Conservation (phyloP, 2,888 invertebrate genomes). For the Harpalus rufipes region DNA sequence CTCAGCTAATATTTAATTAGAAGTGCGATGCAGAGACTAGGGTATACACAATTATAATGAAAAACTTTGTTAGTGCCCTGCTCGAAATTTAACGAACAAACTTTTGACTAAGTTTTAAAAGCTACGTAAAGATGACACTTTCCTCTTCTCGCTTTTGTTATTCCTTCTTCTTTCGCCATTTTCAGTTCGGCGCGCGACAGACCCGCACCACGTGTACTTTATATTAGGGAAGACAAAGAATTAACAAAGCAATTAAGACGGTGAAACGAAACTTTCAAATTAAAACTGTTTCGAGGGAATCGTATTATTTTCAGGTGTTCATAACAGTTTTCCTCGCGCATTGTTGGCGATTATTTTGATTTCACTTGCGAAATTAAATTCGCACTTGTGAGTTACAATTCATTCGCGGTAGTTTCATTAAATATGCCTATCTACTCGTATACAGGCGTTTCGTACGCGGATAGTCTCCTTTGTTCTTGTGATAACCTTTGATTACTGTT, state of each 20-base stretch:
- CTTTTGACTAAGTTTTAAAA: constrained; percentile 66
- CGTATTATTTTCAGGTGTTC: constrained; percentile 67
- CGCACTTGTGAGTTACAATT: constrained; percentile 48
- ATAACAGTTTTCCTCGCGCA: constrained; percentile 65
- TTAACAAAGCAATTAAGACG: constrained; percentile 66
- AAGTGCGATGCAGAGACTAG: constrained; percentile 29
- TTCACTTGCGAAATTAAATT: constrained; percentile 65
- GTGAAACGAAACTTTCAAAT: constrained; percentile 66
- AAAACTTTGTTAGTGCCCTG: constrained; percentile 67
- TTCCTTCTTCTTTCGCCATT: constrained; percentile 65
- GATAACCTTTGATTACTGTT: no score
- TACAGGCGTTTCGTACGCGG: not conserved
- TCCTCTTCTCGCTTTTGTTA: constrained; percentile 61
- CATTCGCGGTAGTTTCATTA: not conserved
- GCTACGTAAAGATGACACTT: constrained; percentile 67
- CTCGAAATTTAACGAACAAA: constrained; percentile 67
- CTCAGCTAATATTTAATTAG: constrained; percentile 60
- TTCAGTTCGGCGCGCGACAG: constrained; percentile 50
- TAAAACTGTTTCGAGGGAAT: constrained; percentile 64
- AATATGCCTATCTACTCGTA: constrained; percentile 1
- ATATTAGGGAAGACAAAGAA: constrained; percentile 66
- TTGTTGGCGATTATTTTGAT: constrained; percentile 66
- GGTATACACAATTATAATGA: constrained; percentile 66
- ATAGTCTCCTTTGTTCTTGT: no score
- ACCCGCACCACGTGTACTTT: constrained; percentile 65